Conservation (phyloP, 2,113 vertebrate genomes). For the Nerophis ophidion region DNA sequence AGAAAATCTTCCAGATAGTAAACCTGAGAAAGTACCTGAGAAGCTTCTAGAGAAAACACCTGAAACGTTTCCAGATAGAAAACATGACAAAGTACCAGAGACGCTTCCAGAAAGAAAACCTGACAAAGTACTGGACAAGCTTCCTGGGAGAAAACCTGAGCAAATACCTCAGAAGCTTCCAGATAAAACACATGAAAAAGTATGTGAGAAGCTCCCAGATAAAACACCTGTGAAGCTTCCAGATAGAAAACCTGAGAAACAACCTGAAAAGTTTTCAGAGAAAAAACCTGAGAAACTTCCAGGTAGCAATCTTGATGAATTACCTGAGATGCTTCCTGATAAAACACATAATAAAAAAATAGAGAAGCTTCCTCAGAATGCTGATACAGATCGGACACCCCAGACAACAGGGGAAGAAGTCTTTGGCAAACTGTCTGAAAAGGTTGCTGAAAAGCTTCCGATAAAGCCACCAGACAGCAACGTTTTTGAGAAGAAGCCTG, state of each 20-base stretch:
- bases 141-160: conserved; percentile 3
- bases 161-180: conserved; percentile 1
- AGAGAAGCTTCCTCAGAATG: conserved; percentile 11
- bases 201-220: background rate
- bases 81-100: conserved; percentile 15
- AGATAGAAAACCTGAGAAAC: background rate
- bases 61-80: conserved; percentile 12
- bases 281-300: background rate
- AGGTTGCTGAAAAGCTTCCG: conserved; percentile 11
- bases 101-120: background rate
- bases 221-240: background rate
- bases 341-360: background rate
- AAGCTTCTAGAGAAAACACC: background rate
- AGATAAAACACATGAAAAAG: background rate
- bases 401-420: background rate
- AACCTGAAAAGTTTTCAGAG: background rate
- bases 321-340: conserved; percentile 16
- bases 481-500: background rate
- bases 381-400: conserved; percentile 18
- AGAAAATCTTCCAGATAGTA: background rate
- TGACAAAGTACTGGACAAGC: conserved; percentile 12
- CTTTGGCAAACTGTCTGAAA: conserved; percentile 9
- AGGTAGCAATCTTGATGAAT: conserved; percentile 2
- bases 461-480: background rate
- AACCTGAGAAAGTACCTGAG: background rate